Evolutionary conservation across 2,888 invertebrate species (phyloP).

Genomic region (Aphodius granarius): DNA sequence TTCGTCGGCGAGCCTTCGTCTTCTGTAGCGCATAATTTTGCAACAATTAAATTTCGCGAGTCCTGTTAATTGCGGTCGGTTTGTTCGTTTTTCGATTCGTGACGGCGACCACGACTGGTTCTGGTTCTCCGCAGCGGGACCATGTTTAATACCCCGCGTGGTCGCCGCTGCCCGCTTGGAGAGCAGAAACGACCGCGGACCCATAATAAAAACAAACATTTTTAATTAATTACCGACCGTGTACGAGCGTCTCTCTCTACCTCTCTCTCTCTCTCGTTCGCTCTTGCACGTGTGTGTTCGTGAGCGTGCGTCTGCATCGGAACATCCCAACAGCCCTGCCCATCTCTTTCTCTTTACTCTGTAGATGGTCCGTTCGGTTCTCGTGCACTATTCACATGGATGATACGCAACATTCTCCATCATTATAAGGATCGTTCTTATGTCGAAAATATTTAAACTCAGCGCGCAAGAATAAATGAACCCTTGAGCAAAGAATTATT

Average conservation of each 20-base stretch:
- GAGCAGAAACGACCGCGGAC: conserved; percentile 6
- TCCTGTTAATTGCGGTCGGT: conserved; percentile 20
- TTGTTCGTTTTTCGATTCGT: conserved; percentile 7
- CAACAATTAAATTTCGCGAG: conserved; percentile 27
- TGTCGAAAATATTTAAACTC: no score
- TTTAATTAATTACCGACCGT: conserved; percentile 29
- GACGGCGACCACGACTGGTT: neutral
- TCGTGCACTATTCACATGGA: no score
- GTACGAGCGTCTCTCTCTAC: conserved; percentile 3
- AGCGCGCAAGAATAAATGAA: no score
- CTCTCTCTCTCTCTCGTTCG: no score
- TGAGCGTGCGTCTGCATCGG: neutral
- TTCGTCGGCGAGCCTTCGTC: neutral
- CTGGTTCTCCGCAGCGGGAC: conserved; percentile 4
- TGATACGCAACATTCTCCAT: no score
- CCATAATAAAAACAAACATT: conserved; percentile 31
- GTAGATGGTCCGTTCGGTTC: neutral
- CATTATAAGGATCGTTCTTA: no score
- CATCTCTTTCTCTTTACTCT: neutral
- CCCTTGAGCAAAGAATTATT: no score
- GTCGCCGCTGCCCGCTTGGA: neutral
- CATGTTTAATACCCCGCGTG: neutral
- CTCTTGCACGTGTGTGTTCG: neutral
- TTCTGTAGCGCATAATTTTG: conserved; percentile 21
- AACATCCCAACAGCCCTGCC: neutral